These are phyloP conservation scores for Candoia aspera DNA, from an alignment of 2,113 vertebrate genomes.

Conservation along the genomic window DNA sequence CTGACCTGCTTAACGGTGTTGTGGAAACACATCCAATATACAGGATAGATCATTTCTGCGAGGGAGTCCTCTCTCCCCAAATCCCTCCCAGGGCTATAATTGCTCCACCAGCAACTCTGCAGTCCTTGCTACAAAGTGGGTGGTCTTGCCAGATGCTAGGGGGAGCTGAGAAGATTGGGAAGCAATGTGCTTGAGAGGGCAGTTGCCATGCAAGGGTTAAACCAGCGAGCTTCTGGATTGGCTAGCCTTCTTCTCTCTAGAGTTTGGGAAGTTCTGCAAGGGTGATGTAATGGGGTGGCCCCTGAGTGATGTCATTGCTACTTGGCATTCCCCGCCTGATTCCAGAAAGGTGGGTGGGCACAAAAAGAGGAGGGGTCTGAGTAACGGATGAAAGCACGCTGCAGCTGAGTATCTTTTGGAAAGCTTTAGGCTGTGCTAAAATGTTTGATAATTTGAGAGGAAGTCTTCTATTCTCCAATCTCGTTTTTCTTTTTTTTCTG, in stretches of 20 bases:
- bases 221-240: constrained; percentile 52
- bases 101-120: neutral
- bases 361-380: neutral
- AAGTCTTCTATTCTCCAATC: neutral
- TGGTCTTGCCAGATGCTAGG: neutral
- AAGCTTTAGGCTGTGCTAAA: neutral
- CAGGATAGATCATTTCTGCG: neutral
- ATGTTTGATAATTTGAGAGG: neutral
- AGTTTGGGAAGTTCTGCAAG: constrained; percentile 37
- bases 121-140: neutral
- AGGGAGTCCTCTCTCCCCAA: neutral
- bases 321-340: constrained; percentile 30
- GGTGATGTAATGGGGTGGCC: constrained; percentile 64
- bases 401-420: neutral
- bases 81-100: neutral
- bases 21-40: neutral
- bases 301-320: constrained; percentile 49
- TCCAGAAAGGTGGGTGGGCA: no score
- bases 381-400: neutral
- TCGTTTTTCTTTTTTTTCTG: neutral
- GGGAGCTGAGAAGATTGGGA: neutral
- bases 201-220: constrained; percentile 40
- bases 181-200: neutral
- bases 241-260: neutral
- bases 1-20: neutral